Evolutionary conservation across 2,797 vertebrate genomes (phyloP).

Genomic region (Gymnoscopelus microlampas): DNA sequence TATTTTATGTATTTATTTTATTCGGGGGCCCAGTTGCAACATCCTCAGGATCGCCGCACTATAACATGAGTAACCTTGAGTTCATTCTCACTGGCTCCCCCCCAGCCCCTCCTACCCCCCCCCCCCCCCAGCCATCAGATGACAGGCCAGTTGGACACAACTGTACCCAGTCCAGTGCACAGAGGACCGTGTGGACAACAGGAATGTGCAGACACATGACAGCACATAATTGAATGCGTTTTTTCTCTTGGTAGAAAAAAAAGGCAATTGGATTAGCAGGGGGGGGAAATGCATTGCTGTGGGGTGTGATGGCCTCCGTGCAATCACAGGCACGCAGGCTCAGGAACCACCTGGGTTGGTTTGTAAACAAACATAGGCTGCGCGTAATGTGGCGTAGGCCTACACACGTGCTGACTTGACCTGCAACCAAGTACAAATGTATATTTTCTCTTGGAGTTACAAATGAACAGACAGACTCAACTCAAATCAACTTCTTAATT

Average conservation of each 20-base stretch:
- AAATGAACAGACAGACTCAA: too few relatives aligned
- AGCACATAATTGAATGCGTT: conserved; percentile 42
- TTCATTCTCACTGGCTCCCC: too few relatives aligned
- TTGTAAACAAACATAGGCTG: conserved; percentile 15
- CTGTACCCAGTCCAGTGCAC: conserved; percentile 18
- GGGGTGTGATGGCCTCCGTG: background rate
- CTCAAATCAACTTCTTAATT: too few relatives aligned
- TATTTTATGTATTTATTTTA: too few relatives aligned
- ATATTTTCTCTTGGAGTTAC: too few relatives aligned
- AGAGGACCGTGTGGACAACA: conserved; percentile 7
- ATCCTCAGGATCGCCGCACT: too few relatives aligned
- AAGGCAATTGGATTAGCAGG: conserved; percentile 24
- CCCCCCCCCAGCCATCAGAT: background rate
- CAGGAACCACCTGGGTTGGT: background rate
- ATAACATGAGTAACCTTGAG: too few relatives aligned
- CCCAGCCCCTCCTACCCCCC: too few relatives aligned
- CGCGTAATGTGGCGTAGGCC: background rate
- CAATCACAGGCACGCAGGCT: conserved; percentile 2
- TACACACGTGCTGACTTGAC: background rate
- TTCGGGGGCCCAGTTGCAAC: too few relatives aligned
- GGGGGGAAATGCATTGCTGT: conserved; percentile 6
- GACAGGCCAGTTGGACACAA: conserved; percentile 31
- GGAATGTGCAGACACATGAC: conserved; percentile 42
- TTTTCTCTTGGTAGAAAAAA: conserved; percentile 23
- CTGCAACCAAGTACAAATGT: too few relatives aligned